Evolutionary conservation across 2,113 vertebrate genomes (phyloP).

Genomic region (Ursus arctos): DNA sequence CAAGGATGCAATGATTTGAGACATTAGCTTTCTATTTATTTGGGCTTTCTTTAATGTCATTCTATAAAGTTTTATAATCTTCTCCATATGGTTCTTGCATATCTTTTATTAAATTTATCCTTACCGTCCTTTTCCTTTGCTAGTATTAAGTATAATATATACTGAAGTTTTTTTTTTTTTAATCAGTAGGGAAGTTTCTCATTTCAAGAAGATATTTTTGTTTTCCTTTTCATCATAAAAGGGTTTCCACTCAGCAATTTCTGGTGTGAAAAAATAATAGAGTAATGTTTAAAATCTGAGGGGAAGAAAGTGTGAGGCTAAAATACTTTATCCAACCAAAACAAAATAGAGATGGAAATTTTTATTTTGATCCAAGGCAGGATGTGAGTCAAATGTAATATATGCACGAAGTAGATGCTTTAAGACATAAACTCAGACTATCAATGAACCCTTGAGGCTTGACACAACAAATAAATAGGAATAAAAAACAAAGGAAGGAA

Average conservation of each 20-base stretch:
- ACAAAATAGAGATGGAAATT: neutral
- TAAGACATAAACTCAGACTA: neutral
- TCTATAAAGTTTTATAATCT: neutral
- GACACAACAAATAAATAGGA: neutral
- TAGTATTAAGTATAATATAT: neutral
- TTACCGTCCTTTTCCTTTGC: neutral
- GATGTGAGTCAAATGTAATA: neutral
- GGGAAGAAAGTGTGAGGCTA: neutral
- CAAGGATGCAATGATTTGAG: neutral
- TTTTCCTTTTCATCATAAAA: constrained; percentile 1
- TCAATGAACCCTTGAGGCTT: neutral
- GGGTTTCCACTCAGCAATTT: neutral
- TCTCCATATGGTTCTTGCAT: neutral
- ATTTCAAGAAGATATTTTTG: neutral
- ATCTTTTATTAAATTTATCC: constrained; percentile 23
- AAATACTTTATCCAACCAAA: neutral
- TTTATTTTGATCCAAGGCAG: neutral
- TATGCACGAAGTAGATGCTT: neutral
- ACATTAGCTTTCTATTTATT: constrained; percentile 31
- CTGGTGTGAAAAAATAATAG: neutral
- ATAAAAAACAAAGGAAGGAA: neutral
- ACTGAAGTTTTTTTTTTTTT: neutral
- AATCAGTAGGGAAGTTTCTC: neutral
- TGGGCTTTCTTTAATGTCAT: neutral
- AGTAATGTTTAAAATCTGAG: constrained; percentile 28